Base-by-base conservation (phyloP, 2,888 invertebrate genomes). In the Dichetophora obliterata region DNA sequence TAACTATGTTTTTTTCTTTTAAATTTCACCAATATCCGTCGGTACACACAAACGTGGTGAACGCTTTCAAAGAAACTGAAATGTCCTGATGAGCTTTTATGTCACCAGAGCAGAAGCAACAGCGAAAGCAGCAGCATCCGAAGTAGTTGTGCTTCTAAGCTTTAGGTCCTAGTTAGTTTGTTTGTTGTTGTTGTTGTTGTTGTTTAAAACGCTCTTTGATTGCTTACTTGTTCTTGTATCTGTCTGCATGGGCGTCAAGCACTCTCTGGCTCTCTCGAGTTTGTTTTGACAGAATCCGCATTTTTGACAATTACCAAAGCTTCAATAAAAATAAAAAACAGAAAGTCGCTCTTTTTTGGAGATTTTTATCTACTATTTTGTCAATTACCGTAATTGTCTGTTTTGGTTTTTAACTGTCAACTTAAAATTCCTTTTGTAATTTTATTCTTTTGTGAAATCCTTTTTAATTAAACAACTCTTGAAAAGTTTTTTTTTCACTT, bases 21-120 rank as follows among this genome's bases (percentile, higher is more conserved):
- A 52, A 57, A 59, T 65, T 69, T n/a, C 16, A 19, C 34, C 52
- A 50, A 19, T 65, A 65, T 68, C 76, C 76, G 76, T 65, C 43
- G 59, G 59, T 68, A 31, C 72, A 76, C 76, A 73, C 76, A 63
- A 73, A 71, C 76, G 66, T 68, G 54, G 61, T 68, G 76, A 73
- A 73, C 68, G 68, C 68, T 61, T 57, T 68, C 50, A 73, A 57
- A 68, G 54, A 52, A 76, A 76, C 76, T 76, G 73, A 76, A 31
- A 50, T 31, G 24, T 52, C 31, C 34, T 50, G 61, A 37, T 27
- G 57, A 76, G 76, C 73, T 73, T 76, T 73, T 50, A 8, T 22
- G 9, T 27, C 16, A 9, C 52, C 43, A 52, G 9, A 59, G 66
- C 57, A 59, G 65, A 3, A 27, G 63, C 72, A 65, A 52, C 52